Evolutionary conservation across 2,888 invertebrate species (phyloP), one percentile per base, ranked within the genome.

Genomic region (Cantharis lateralis): DNA sequence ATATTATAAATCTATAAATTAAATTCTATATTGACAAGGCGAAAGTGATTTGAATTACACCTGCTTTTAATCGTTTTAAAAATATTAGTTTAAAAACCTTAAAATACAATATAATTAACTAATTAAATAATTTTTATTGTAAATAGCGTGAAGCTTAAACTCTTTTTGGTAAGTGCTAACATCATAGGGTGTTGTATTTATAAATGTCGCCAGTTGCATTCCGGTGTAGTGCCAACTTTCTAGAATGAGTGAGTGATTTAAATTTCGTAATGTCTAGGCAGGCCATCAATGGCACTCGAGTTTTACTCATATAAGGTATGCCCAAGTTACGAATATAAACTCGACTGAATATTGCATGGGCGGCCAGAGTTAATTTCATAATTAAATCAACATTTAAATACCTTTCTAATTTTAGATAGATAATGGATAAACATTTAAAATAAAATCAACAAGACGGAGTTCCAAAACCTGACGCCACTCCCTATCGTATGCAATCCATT

Each of bases 181-280:
- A 66, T 24, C 24, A 20, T 66, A 16, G 72, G 72, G 32, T 70
- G 70, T 62, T 70, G 48, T 74, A 77, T 77, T 77, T 77, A 77
- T 77, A 77, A 77, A 70, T 48, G 71, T 18, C 70, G 71, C 77
- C 77, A 74, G 74, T 74, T 77, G 77, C 77, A 74, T 77, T 71
- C 77, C 74, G 68, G 26, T 18, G 68, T 66, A 62, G 13, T 68
- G 72, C 76, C 76, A 76, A 72, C 70, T 76, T 76, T 72, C 72
- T 72, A 72, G 69, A 76, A 69, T 73, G 68, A 62, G 48, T 48
- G 48, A 48, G 48, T 48, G 48, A 48, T 48, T 48, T 48, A 48
- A 48, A 48, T 48, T 48, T 48, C 48, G 48, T 48, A 48, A 48
- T 48, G 48, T 48, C 48, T 66, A 66, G 64, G 64, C 24, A 66